Conservation (phyloP, 2,113 vertebrate genomes). For the Dolichallabes microphthalmus region DNA sequence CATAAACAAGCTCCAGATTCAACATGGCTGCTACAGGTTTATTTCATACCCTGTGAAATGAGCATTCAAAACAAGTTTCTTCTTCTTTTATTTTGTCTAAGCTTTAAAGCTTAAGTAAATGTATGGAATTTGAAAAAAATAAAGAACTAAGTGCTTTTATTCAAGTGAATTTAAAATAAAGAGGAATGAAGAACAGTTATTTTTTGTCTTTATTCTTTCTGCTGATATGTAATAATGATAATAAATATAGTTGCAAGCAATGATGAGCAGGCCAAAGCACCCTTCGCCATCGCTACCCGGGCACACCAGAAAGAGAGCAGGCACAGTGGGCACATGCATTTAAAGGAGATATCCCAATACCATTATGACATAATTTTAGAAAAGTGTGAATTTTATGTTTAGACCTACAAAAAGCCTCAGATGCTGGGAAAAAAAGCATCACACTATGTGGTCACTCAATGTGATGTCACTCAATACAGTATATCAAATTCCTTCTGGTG, state of each 20-base stretch:
- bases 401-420: no score
- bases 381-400: no score
- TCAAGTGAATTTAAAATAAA: constrained; percentile 6
- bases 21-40: background rate
- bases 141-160: background rate
- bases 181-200: background rate
- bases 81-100: background rate
- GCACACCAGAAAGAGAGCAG: no score
- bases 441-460: no score
- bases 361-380: no score
- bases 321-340: no score
- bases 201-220: background rate
- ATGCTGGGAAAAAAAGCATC: no score
- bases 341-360: no score
- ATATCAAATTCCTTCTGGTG: no score
- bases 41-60: background rate
- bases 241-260: background rate
- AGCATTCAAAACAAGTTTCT: background rate
- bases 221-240: background rate
- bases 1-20: background rate
- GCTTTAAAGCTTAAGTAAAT: constrained; percentile 2
- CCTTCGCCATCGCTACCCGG: no score
- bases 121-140: background rate
- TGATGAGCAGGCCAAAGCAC: no score
- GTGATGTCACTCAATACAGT: no score